phyloP scores from a whole-genome alignment of 1,140 invertebrate species.

The Hyposmocoma kahamanoa region DNA sequence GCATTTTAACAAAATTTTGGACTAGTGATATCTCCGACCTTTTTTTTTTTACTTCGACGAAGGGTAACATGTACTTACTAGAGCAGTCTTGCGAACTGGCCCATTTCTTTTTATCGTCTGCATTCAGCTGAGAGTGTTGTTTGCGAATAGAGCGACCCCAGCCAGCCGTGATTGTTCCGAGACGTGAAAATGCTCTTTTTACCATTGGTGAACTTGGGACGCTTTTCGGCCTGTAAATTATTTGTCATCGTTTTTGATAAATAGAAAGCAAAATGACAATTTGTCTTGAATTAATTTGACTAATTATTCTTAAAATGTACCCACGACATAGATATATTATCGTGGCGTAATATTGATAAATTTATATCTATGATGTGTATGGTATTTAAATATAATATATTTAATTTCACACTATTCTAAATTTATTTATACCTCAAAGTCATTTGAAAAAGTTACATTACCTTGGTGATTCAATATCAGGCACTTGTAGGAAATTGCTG shows the following conservation, averaged over 20 bases:
- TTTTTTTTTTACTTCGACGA: too few relatives aligned
- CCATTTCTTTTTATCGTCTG: slow-evolving; percentile 94
- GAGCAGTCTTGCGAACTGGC: slow-evolving; percentile 93
- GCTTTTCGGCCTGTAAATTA: slow-evolving; percentile 84
- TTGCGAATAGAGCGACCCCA: slow-evolving; percentile 90
- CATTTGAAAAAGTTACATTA: slow-evolving; percentile 11
- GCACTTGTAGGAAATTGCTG: slow-evolving; percentile 93
- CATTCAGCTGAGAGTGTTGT: slow-evolving; percentile 80
- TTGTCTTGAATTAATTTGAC: too few relatives aligned
- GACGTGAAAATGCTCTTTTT: slow-evolving; percentile 89
- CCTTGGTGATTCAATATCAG: slow-evolving; percentile 75
- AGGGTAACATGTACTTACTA: too few relatives aligned
- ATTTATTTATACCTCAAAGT: too few relatives aligned
- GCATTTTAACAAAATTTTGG: too few relatives aligned
- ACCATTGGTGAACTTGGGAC: slow-evolving; percentile 96
- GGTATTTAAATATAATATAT: too few relatives aligned
- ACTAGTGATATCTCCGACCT: too few relatives aligned
- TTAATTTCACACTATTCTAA: too few relatives aligned
- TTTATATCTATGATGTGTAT: too few relatives aligned
- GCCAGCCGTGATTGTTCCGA: slow-evolving; percentile 91
- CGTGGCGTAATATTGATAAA: too few relatives aligned
- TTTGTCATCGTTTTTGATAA: neutral
- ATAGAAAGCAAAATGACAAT: neutral
- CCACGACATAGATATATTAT: too few relatives aligned
- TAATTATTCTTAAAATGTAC: too few relatives aligned